A percentile compares a stretch with the other conserved stretches of the same genome.
Evolutionary conservation across 2,113 vertebrate species (phyloP).

Genomic region (Dasyprocta punctata): DNA sequence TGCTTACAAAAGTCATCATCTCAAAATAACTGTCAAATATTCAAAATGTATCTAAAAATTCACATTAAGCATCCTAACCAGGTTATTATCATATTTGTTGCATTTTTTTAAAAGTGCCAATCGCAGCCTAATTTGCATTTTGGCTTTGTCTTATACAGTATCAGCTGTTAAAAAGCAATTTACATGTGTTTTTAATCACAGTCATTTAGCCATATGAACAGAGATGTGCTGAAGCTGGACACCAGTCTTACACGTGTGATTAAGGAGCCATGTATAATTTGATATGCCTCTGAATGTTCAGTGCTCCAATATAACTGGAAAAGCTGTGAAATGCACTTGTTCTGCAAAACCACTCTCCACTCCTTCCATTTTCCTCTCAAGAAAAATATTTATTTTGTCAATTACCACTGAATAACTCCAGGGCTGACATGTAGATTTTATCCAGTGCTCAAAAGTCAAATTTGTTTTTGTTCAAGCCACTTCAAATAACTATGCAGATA

Average conservation of each 20-base stretch:
- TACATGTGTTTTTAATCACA: constrained; percentile 84
- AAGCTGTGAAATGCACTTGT: constrained; percentile 85
- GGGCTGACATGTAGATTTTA: constrained; percentile 80
- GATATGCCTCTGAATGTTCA: too few species aligned
- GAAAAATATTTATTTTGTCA: constrained; percentile 81
- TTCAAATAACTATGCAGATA: constrained; percentile 85
- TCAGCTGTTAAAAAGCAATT: constrained; percentile 70
- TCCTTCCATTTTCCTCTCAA: constrained; percentile 81
- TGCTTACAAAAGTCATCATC: constrained; percentile 88
- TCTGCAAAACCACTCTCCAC: constrained; percentile 84
- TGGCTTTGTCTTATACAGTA: too few species aligned
- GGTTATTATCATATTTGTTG: constrained; percentile 79
- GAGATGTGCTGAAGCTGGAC: too few species aligned
- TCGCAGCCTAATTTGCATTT: too few species aligned
- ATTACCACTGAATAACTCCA: constrained; percentile 78
- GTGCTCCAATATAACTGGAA: constrained; percentile 80
- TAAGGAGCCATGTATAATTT: too few species aligned
- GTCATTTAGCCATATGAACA: background rate
- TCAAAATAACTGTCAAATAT: constrained; percentile 85
- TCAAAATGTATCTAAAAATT: constrained; percentile 86
- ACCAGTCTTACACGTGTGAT: too few species aligned
- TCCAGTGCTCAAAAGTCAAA: constrained; percentile 82
- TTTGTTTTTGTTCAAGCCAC: constrained; percentile 83
- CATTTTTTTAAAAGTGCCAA: constrained; percentile 56
- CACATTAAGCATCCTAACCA: constrained; percentile 85